Evolutionary conservation across 1,140 invertebrate species (phyloP), one percentile per base, ranked within the genome.

Genomic region (Bombus confusus): DNA sequence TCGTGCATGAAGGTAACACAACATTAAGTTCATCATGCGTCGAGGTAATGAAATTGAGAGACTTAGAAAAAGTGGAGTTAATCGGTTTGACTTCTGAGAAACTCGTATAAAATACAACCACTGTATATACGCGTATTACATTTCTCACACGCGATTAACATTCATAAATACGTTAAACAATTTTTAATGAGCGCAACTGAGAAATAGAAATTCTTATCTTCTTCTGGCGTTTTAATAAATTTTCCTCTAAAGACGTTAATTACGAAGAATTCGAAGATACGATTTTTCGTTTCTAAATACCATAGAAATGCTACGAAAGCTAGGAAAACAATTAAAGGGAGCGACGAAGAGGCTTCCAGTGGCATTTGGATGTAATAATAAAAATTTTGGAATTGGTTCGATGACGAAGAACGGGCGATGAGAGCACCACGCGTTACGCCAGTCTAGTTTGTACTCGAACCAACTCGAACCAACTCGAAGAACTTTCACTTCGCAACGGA

Each of bases 401-500:
- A 66, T 22, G 47, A 52, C 47, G 47, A 6, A 52, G 47, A 52
- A 52, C 18, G 71, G 34, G 8, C 64, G 74, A 74, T 34, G 62
- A 72, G 73, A 28, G 39, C 25, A 31, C 73, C 78, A 64, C 80
- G 52, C 81, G 72, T 90, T 87, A 80, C 73, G 77, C 69, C 71
- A 39, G 80, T 77, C 69, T 80, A 64, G 79, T 89, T 80, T 80
- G 73, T 83, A 79, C 69, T 28, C 13, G 3, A 22, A 68, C 76
- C 72, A 71, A 79, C 69, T 28, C 13, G 3, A 22, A 68, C 76
- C 72, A 71, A 89, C 41, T n/a, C 57, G 39, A 85, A 78, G 87
- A 89, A 93, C 92, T 92, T 93, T 93, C 92, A 92, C 91, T 91
- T 86, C 34, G 84, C 84, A 78, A 80, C 75, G 78, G 86, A 91